Percentiles rank a stretch among this genome's conserved stretches.
Conservation (phyloP, 2,888 invertebrate species). For the Idaea aversata region DNA sequence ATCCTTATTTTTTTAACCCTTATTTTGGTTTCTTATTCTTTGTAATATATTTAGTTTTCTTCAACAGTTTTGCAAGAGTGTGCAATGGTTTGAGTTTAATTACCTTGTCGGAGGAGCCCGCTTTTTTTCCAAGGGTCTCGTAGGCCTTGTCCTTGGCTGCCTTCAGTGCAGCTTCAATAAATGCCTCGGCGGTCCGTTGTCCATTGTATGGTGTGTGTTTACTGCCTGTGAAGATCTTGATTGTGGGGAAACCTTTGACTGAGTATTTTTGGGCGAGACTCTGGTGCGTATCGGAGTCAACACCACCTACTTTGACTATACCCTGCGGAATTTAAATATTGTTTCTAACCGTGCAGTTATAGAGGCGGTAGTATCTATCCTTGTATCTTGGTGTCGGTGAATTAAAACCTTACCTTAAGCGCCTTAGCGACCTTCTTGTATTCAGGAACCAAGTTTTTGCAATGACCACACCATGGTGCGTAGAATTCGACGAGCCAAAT, state of each 20-base stretch:
- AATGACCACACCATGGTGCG: slow-evolving; percentile 98
- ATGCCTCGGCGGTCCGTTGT: slow-evolving; percentile 89
- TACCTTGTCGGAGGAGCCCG: slow-evolving; percentile 70
- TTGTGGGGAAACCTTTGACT: slow-evolving; percentile 95
- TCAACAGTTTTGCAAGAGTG: not conserved
- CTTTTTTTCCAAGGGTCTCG: slow-evolving; percentile 83
- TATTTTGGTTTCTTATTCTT: too few relatives aligned
- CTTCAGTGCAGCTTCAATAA: slow-evolving; percentile 92
- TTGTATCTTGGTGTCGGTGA: not conserved
- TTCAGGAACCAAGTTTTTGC: slow-evolving; percentile 94
- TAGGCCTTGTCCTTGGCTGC: slow-evolving; percentile 88
- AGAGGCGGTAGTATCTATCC: not conserved
- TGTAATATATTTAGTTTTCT: not conserved
- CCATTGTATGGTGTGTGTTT: slow-evolving; percentile 95
- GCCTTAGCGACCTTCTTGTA: slow-evolving; percentile 96
- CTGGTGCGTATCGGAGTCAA: slow-evolving; percentile 95
- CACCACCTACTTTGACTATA: slow-evolving; percentile 94
- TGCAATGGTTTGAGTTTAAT: slow-evolving; percentile 31
- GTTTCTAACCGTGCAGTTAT: not conserved
- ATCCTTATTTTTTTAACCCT: too few relatives aligned
- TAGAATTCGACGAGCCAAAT: slow-evolving; percentile 98
- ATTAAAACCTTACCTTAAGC: slow-evolving; percentile 83
- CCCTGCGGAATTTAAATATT: slow-evolving; percentile 79
- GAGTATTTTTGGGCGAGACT: slow-evolving; percentile 89
- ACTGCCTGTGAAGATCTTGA: slow-evolving; percentile 94